Percentiles rank a stretch among this genome's conserved stretches.
These are phyloP conservation scores for Andrena bucephala DNA, from an alignment of 2,888 invertebrate species.

Conservation along the genomic window DNA sequence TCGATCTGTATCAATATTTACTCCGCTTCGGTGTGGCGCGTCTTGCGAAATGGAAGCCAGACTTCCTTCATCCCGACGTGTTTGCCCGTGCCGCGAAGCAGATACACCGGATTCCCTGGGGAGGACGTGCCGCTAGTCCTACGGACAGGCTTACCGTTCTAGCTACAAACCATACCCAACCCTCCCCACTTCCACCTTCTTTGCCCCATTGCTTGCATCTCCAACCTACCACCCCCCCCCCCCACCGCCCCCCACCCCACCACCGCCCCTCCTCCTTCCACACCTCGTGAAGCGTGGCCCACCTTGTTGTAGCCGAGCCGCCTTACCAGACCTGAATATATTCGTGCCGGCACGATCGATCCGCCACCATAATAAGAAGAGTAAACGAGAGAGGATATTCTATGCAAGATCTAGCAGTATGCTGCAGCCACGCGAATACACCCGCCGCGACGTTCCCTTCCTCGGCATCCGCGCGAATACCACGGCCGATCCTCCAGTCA, in stretches of 20 bases:
- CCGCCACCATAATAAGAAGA: conserved; percentile 75
- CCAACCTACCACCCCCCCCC: conserved; percentile 23
- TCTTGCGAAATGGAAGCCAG: conserved; percentile 80
- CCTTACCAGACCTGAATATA: conserved; percentile 66
- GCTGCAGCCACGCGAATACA: conserved; percentile 62
- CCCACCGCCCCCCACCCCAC: neutral
- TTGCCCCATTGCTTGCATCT: conserved; percentile 55
- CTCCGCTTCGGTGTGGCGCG: conserved; percentile 75
- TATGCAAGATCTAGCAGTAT: conserved; percentile 69
- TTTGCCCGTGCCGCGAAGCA: conserved; percentile 81
- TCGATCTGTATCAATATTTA: conserved; percentile 84
- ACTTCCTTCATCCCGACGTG: conserved; percentile 78
- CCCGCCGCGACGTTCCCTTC: conserved; percentile 15
- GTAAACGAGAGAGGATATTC: conserved; percentile 76
- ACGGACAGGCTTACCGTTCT: conserved; percentile 81
- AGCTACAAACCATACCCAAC: conserved; percentile 73
- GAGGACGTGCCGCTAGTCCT: conserved; percentile 81
- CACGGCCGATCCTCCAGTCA: conserved; percentile 53
- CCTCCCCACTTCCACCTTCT: conserved; percentile 52
- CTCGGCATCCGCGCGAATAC: conserved; percentile 44
- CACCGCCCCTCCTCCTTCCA: neutral
- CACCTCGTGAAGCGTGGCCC: conserved; percentile 47
- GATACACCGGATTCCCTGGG: conserved; percentile 81
- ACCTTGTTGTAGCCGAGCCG: conserved; percentile 60
- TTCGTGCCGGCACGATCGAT: conserved; percentile 72